Evolutionary conservation across 1,140 invertebrate genomes (phyloP).

Genomic region (Chymomyza costata): DNA sequence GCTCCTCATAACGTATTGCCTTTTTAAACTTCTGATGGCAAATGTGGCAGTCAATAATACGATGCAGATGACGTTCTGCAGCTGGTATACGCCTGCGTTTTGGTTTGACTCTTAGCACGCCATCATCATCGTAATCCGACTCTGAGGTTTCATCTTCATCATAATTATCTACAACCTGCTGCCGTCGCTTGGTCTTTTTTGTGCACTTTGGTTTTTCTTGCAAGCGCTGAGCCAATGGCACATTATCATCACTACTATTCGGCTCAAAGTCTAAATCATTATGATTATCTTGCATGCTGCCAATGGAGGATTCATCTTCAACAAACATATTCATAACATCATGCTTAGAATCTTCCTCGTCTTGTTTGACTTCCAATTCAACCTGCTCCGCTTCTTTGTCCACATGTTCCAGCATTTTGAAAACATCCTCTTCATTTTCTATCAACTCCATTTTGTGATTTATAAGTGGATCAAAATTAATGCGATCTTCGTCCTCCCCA

Average conservation of each 20-base stretch:
- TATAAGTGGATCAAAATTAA: slow-evolving; percentile 65
- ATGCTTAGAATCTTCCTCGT: slow-evolving; percentile 21
- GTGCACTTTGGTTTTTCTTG: slow-evolving; percentile 11
- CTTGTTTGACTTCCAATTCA: slow-evolving; percentile 39
- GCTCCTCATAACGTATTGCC: slow-evolving; percentile 62
- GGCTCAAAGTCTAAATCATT: slow-evolving; percentile 41
- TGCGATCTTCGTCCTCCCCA: slow-evolving; percentile 55
- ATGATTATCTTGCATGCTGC: slow-evolving; percentile 30
- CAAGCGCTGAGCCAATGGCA: slow-evolving; percentile 55
- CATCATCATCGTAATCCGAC: slow-evolving; percentile 16
- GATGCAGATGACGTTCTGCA: slow-evolving; percentile 51
- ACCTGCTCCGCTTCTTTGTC: slow-evolving; percentile 61
- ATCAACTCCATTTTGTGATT: slow-evolving; percentile 69
- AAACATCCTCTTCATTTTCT: slow-evolving; percentile 68
- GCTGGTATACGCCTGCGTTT: slow-evolving; percentile 49
- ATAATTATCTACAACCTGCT: slow-evolving; percentile 7
- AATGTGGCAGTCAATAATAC: slow-evolving; percentile 67
- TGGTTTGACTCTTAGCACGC: slow-evolving; percentile 23
- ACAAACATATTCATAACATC: slow-evolving; percentile 23
- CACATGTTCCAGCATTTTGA: slow-evolving; percentile 68
- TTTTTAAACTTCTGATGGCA: slow-evolving; percentile 72
- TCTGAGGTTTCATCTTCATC: slow-evolving; percentile 19
- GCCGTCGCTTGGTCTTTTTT: slow-evolving; percentile 7
- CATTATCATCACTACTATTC: slow-evolving; percentile 48
- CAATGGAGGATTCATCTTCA: slow-evolving; percentile 27